Conservation (phyloP, 1,140 invertebrate species). For the Mizuhopecten yessoensis region DNA sequence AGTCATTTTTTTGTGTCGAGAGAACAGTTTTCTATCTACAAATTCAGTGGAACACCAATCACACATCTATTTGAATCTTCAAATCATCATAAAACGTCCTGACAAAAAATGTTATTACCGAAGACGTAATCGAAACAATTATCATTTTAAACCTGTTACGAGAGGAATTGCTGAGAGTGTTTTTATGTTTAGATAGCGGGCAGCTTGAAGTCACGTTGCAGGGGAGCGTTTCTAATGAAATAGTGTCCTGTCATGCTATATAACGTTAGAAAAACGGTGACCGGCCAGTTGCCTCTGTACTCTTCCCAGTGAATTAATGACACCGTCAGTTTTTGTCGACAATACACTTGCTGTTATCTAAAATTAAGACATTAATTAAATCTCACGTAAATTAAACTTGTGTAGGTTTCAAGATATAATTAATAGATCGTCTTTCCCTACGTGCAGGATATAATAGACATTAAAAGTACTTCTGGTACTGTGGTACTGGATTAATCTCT, state of each 20-base stretch:
- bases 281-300: not conserved
- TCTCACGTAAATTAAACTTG: not conserved
- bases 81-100: too few relatives aligned
- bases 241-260: not conserved
- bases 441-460: too few relatives aligned
- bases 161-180: not conserved
- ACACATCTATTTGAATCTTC: too few relatives aligned
- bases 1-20: too few relatives aligned
- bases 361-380: slow-evolving; percentile 35
- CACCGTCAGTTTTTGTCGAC: not conserved
- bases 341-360: not conserved
- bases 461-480: not conserved
- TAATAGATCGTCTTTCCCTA: not conserved
- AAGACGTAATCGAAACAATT: too few relatives aligned
- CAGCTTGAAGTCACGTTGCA: not conserved
- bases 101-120: too few relatives aligned
- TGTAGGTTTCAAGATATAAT: not conserved
- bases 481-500: not conserved
- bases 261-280: too few relatives aligned
- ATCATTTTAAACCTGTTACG: too few relatives aligned
- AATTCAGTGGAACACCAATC: too few relatives aligned
- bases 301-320: not conserved
- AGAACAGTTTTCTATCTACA: too few relatives aligned
- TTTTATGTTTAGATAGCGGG: not conserved
- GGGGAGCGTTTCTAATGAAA: not conserved